A percentile compares a stretch with the other conserved stretches of the same genome.
Evolutionary conservation across 1,140 invertebrate species (phyloP).

Genomic region (Bicyclus anynana): DNA sequence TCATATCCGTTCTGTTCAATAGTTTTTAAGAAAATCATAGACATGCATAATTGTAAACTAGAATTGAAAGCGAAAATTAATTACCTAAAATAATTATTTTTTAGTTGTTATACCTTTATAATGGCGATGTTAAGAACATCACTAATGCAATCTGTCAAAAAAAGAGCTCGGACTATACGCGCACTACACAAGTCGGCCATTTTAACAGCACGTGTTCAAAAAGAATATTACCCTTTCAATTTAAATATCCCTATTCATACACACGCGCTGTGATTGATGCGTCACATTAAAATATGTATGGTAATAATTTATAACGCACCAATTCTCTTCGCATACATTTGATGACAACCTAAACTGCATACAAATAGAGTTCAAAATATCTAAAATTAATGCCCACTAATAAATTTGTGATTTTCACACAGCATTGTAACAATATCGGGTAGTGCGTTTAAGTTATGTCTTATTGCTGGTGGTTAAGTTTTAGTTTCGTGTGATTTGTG

Average conservation of each 20-base stretch:
- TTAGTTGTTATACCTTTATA: background rate
- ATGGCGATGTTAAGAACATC: background rate
- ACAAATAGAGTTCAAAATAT: conserved; percentile 11
- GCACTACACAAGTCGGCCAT: conserved; percentile 6
- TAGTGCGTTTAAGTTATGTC: conserved; percentile 6
- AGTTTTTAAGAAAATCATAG: too few species aligned
- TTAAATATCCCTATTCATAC: conserved; percentile 58
- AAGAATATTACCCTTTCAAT: conserved; percentile 53
- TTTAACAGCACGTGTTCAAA: conserved; percentile 44
- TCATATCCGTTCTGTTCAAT: too few species aligned
- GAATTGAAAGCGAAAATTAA: too few species aligned
- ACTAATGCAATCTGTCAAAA: background rate
- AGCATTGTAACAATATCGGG: conserved; percentile 9
- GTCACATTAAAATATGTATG: conserved; percentile 52
- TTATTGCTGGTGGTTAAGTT: background rate
- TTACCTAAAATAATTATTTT: too few species aligned
- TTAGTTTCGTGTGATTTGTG: conserved; percentile 4
- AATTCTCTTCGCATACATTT: conserved; percentile 4
- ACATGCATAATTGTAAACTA: too few species aligned
- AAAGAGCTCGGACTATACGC: background rate
- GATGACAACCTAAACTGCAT: background rate
- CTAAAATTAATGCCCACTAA: conserved; percentile 3
- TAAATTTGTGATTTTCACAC: conserved; percentile 22
- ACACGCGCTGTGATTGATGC: conserved; percentile 44
- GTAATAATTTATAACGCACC: conserved; percentile 40